Evolutionary conservation across 2,797 vertebrate genomes (phyloP).

Genomic region (Sarcoramphus papa): DNA sequence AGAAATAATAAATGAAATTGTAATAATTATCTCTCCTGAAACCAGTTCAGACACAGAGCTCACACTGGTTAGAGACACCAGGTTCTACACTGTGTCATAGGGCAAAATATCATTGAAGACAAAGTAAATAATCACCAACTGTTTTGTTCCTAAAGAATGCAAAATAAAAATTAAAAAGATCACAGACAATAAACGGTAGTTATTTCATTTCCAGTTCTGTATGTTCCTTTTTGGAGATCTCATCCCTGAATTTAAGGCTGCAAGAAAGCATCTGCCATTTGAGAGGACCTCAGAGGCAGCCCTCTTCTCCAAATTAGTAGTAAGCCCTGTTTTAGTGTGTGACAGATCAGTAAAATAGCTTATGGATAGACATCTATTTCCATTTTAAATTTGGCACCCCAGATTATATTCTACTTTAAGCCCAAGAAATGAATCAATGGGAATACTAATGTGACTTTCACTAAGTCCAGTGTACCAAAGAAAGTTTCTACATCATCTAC

Average conservation of each 20-base stretch:
- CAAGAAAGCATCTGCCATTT: background rate
- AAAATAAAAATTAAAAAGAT: background rate
- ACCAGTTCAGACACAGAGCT: background rate
- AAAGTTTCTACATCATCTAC: background rate
- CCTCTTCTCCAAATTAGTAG: background rate
- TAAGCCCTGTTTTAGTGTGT: background rate
- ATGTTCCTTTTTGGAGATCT: background rate
- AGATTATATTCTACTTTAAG: background rate
- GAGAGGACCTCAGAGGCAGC: background rate
- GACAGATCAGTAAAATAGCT: background rate
- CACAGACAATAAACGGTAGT: background rate
- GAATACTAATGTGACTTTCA: background rate
- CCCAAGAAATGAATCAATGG: background rate
- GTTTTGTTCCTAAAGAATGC: background rate
- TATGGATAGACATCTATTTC: background rate
- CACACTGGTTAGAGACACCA: background rate
- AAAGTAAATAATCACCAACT: background rate
- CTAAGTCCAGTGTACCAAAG: background rate
- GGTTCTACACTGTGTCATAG: background rate
- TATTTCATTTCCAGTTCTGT: background rate
- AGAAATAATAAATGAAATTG: background rate
- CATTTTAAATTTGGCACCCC: background rate
- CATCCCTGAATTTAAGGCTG: background rate
- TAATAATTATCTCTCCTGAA: slow-evolving; percentile 23
- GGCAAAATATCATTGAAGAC: background rate